Evolutionary conservation across 2,113 vertebrate species (phyloP), one percentile per base, ranked within the genome.

Genomic region (Alligator mississippiensis): DNA sequence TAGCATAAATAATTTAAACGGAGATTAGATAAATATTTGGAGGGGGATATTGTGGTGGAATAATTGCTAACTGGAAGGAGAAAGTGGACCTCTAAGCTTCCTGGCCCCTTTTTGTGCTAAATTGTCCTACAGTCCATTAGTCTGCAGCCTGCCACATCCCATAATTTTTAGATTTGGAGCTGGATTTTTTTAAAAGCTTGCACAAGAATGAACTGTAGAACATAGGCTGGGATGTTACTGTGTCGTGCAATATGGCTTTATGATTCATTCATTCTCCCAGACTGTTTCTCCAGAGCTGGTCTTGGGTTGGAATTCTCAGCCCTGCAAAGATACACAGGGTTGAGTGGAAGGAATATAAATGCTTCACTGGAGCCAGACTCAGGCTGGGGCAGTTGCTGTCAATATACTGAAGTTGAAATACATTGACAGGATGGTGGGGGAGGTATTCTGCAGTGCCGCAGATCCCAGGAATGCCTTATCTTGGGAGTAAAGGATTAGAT

Each of bases 1-100:
- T 60, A n/a, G 72, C 85, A 81, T 94, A 93, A 93, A 96, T 95
- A 97, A 97, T 92, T 95, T 88, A 96, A 91, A 75, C 78, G 84
- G 72, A 90, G 80, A 75, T 89, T 82, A 91, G 89, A 88, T 77
- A 93, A 95, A 90, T 91, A 90, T 94, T 93, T 94, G 91, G 89
- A 93, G 78, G 88, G 76, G 85, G 89, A 28, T 81, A 76, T 34
- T 68, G 70, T 15, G 34, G 2, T 47, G 18, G 27, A 78, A 59
- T 92, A 93, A 94, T 79, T 77, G 63, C 80, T 88, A 72, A 91
- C 47, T 28, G 3, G 54, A 57, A 58, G 17, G 61, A 19, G 15
- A 64, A 34, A 5, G 7, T 81, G 34, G 85, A 86, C 77, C 75
- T 74, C 38, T 27, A 11, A 87, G 19, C 7, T 79, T 74, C 76